phyloP scores from a whole-genome alignment of 2,113 vertebrate species.

The Pundamilia nyererei region DNA sequence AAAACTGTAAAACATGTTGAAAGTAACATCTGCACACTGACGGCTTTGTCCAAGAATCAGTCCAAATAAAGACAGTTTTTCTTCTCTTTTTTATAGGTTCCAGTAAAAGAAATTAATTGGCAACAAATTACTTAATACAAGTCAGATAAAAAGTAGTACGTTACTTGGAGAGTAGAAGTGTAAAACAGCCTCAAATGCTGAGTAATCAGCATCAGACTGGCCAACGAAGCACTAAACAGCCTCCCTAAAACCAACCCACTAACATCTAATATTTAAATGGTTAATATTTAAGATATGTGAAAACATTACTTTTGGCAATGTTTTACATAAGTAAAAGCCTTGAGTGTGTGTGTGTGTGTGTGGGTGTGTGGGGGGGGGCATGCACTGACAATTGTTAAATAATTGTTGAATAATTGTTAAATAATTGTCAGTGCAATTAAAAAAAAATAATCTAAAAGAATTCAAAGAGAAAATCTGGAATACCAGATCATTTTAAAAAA shows the following conservation, averaged over 20 bases:
- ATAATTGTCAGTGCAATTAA: background rate
- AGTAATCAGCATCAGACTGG: background rate
- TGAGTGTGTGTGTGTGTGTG: background rate
- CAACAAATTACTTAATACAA: background rate
- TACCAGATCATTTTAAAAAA: background rate
- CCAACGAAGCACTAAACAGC: background rate
- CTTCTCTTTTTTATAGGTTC: background rate
- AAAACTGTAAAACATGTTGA: background rate
- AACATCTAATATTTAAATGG: background rate
- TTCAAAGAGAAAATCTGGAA: background rate
- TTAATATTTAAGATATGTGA: background rate
- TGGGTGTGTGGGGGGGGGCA: fast-evolving
- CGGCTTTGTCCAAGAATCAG: background rate
- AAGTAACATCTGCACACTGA: background rate
- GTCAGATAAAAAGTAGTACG: background rate
- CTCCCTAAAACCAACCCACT: background rate
- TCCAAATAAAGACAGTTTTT: background rate
- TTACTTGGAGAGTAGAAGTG: background rate
- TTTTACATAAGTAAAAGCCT: background rate
- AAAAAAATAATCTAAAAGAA: background rate
- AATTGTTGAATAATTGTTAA: background rate
- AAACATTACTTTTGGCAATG: background rate
- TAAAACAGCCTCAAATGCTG: background rate
- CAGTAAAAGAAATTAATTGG: background rate
- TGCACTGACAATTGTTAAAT: background rate